Evolutionary conservation across 2,888 invertebrate genomes (phyloP), one percentile per base, ranked within the genome.

Genomic region (Xiphydria camelus): DNA sequence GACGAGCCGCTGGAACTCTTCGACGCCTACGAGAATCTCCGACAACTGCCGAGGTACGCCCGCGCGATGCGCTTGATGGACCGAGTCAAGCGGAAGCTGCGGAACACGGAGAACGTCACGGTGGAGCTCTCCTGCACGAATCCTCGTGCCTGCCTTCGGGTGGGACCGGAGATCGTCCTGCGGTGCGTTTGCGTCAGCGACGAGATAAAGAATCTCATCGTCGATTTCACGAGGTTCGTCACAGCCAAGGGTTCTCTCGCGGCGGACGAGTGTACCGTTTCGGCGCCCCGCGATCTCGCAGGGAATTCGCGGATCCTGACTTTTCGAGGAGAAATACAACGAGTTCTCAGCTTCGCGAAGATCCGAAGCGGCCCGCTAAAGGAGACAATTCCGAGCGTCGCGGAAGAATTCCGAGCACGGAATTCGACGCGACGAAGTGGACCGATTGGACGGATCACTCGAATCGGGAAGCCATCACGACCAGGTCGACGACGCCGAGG

Each of bases 111-210:
- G 15, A 51, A 54, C 31, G 47, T 53, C 2, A 44, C 49, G 4
- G 32, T 62, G 5, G 52, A 61, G 37, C 31, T 62, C 25, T 39
- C 44, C 4, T 62, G 61, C 41, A 46, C 53, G 3, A 55, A 44
- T 33, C 59, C 62, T 0, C 49, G 62, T 17, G 43, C 44, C 4
- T 62, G 62, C 36, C 45, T 62, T 10, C 50, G 46, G 1, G 45
- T 49, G 2, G 59, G 55, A 19, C 46, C 61, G 2, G 34, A 50
- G 33, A 45, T 54, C 1, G 21, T 62, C 3, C 4, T 17, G 1
- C 38, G 48, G 4, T 60, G 58, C 26, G 22, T 35, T 1, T 23
- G 23, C 4, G 25, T 57, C 9, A 37, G 47, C 20, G 29, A 22
- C 1, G 20, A 19, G 14, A 51, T 45, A 1, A 53, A 50, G 46